Evolutionary conservation across 2,888 invertebrate genomes (phyloP), one percentile per base, ranked within the genome.

Genomic region (Calameuta filiformis): DNA sequence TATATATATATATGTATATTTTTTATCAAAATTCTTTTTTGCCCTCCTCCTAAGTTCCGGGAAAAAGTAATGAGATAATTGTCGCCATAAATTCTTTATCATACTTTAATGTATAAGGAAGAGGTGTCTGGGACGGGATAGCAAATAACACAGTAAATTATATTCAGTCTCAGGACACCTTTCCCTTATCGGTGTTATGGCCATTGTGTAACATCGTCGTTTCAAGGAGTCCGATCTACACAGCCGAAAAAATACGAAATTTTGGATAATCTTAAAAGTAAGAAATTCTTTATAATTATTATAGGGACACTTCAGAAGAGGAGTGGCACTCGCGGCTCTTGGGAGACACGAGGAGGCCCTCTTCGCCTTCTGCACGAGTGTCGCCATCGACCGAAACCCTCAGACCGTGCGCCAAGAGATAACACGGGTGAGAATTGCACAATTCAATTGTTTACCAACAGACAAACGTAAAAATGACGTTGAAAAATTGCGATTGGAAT

Each of bases 261-360:
- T 75, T 34, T 15, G 11, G 11, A 34, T 1, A 71, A 40, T 37
- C 23, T 68, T 23, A 23, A 69, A 68, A 69, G 76, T 69, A 77
- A 77, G 37, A 68, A 77, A 68, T 73, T 80, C 35, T 71, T 68
- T 73, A 68, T 77, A 33, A 77, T 74, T 71, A 73, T 75, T 35
- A 23, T 88, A 94, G 94, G 94, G 94, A 33, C 93, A 94, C 87
- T 94, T 93, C 84, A 92, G 94, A 73, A 92, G 93, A 87, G 94
- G 93, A 23, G 89, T 92, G 80, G 93, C 93, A 31, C 90, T 94
- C 76, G 92, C 92, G 73, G 93, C 93, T 11, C 88, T 94, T 75
- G 92, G 92, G 34, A 92, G 92, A 75, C 92, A 93, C 87, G 94
- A 94, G 83, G 94, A 94, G 82, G 94, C 94, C 31, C 92, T 94